Base-by-base conservation (phyloP, 2,888 invertebrate genomes). In the Uropetala carovei region DNA sequence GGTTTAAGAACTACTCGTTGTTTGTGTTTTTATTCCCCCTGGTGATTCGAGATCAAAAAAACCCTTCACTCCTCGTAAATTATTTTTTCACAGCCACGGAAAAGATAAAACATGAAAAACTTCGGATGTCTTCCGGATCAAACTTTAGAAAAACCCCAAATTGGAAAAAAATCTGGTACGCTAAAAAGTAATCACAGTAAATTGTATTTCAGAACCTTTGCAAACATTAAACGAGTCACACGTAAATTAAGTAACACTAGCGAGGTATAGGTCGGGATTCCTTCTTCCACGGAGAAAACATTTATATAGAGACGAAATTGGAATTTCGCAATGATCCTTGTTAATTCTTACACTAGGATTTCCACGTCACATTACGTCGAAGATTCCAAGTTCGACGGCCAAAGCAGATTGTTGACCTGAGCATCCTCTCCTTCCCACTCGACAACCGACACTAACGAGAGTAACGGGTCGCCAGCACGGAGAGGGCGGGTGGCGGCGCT, bases 401-500 rank as follows among this genome's bases (percentile, higher is more conserved):
- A 95, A 95, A 94, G 95, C 94, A 92, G 93, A 94, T 95, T 94
- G 94, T 94, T 94, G 94, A 93, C 93, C 92, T 94, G 94, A 94
- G 91, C 95, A 89, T 89, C 89, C 89, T 89, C 89, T 94, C 94
- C 94, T 93, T 94, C 93, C 93, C 94, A 93, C 94, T 94, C 94
- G 94, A 93, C 94, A 94, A 93, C 93, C 94, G 93, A 93, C 92
- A 91, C 92, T 85, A 93, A 92, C 94, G 59, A 27, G 86, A 60
- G 86, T 86, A 86, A 86, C 86, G 86, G 86, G 14, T 94, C 94
- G 94, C 94, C 93, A 94, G 94, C 94, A 94, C 95, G 95, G 95
- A 95, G 95, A 95, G 30, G 84, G 68, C 92, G 89, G 84, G 59
- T 81, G 64, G 60, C 16, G 58, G 85, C 86, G 92, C 92, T 75